These are phyloP conservation scores for Cotesia chilonis DNA, from an alignment of 1,140 invertebrate species.

Conservation along the genomic window DNA sequence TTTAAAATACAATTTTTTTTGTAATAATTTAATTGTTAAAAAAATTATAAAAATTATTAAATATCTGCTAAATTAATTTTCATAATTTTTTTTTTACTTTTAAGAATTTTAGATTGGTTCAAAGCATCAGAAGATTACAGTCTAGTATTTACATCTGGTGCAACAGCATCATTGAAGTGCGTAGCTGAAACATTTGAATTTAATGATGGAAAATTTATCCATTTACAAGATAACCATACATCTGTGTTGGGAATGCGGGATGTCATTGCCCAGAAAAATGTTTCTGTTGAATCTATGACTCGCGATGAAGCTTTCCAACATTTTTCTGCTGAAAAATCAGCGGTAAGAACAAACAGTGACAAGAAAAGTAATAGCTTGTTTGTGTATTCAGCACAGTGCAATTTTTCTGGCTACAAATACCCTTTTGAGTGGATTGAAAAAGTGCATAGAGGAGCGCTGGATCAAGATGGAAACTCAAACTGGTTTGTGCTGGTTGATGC, in stretches of 20 bases:
- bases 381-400: slow-evolving; percentile 91
- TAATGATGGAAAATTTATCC: slow-evolving; percentile 75
- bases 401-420: slow-evolving; percentile 93
- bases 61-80: no score
- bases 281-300: slow-evolving; percentile 66
- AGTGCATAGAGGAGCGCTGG: slow-evolving; percentile 72
- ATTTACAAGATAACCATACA: slow-evolving; percentile 92
- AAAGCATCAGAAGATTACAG: slow-evolving; percentile 85
- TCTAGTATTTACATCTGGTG: slow-evolving; percentile 90
- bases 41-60: no score
- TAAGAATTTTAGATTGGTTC: slow-evolving; percentile 84
- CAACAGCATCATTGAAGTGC: slow-evolving; percentile 84
- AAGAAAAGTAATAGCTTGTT: slow-evolving; percentile 73
- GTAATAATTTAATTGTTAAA: no score
- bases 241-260: slow-evolving; percentile 93
- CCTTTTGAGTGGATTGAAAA: slow-evolving; percentile 77
- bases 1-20: no score
- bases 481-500: slow-evolving; percentile 91
- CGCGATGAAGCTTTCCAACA: slow-evolving; percentile 65
- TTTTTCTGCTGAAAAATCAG: slow-evolving; percentile 45
- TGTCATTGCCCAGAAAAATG: slow-evolving; percentile 64
- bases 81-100: slow-evolving; percentile 35
- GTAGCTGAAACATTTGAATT: slow-evolving; percentile 85
- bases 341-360: slow-evolving; percentile 38
- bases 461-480: slow-evolving; percentile 55